phyloP scores from a whole-genome alignment of 2,797 vertebrate genomes.

The Thunnus albacares region DNA sequence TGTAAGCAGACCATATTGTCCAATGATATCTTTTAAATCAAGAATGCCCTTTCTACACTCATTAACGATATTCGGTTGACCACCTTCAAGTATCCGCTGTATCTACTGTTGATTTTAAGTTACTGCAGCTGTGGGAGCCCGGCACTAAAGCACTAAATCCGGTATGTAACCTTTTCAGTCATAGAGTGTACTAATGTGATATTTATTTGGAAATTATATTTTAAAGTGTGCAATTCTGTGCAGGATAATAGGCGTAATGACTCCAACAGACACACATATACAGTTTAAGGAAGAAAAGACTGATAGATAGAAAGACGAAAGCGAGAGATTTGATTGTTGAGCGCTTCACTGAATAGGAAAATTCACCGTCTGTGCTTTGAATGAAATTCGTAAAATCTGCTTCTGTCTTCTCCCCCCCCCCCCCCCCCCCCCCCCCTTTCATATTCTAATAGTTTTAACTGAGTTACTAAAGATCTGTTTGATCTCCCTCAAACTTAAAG shows the following conservation, averaged over 20 bases:
- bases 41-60: not conserved
- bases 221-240: constrained; percentile 29
- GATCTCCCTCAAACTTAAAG: constrained; percentile 17
- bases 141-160: not conserved
- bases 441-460: constrained; percentile 33
- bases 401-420: constrained; percentile 6
- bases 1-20: too few relatives aligned
- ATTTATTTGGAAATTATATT: constrained; percentile 45
- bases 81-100: too few relatives aligned
- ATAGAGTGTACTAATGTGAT: not conserved
- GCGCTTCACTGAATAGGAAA: constrained; percentile 52
- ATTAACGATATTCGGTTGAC: not conserved
- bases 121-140: not conserved
- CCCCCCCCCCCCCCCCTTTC: not conserved
- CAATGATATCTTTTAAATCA: not conserved
- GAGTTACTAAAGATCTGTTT: constrained; percentile 39
- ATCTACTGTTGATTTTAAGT: too few relatives aligned
- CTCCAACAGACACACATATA: constrained; percentile 8
- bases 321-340: constrained; percentile 23
- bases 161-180: not conserved
- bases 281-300: not conserved
- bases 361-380: constrained; percentile 53
- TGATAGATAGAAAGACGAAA: constrained; percentile 13
- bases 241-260: constrained; percentile 39
- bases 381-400: constrained; percentile 52